phyloP scores from a whole-genome alignment of 1,140 invertebrate genomes.

The Macrobrachium nipponense region DNA sequence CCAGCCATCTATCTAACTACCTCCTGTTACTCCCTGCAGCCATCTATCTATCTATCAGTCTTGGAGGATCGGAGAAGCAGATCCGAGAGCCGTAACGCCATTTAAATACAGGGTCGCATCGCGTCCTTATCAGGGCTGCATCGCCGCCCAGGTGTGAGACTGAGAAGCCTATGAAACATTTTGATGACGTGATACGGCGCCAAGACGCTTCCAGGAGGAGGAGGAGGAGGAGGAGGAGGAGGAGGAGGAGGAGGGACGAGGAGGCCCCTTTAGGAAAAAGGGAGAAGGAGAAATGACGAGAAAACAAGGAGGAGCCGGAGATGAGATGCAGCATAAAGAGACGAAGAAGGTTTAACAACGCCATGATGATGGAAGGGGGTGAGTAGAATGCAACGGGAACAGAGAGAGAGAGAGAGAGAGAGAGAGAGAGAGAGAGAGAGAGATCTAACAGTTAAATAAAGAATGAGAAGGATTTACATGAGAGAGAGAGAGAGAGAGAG shows the following conservation, averaged over 20 bases:
- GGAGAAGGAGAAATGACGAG: background rate
- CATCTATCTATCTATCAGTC: too few relatives aligned
- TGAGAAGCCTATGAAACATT: background rate
- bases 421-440: background rate
- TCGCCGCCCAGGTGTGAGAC: too few relatives aligned
- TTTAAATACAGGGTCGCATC: too few relatives aligned
- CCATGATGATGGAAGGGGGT: background rate
- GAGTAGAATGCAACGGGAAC: background rate
- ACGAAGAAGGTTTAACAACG: background rate
- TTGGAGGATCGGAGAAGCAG: too few relatives aligned
- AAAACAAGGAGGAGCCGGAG: background rate
- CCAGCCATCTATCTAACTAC: too few relatives aligned
- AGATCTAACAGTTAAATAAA: background rate
- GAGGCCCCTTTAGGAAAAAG: background rate
- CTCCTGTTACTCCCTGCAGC: too few relatives aligned
- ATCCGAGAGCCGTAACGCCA: too few relatives aligned
- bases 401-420: slow-evolving; percentile 12
- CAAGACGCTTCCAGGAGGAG: too few relatives aligned
- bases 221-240: slow-evolving; percentile 4
- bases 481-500: background rate
- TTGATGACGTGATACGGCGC: background rate
- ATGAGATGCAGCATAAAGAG: background rate
- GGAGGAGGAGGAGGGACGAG: background rate
- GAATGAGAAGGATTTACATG: too few relatives aligned
- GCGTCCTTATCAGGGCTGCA: too few relatives aligned